Evolutionary conservation across 2,888 invertebrate genomes (phyloP).

Genomic region (Amiota communis): DNA sequence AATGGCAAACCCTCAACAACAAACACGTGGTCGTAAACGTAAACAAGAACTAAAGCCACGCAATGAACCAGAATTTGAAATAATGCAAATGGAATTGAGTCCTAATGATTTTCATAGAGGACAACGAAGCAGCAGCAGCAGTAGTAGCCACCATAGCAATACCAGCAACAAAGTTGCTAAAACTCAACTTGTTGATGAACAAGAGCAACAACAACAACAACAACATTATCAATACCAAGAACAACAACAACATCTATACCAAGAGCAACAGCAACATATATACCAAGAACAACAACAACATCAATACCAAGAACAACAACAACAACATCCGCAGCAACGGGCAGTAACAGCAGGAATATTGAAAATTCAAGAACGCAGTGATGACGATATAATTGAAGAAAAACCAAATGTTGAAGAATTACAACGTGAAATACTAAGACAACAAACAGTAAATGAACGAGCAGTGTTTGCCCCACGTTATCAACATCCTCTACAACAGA

Average conservation of each 20-base stretch:
- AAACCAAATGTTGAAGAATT: constrained; percentile 20
- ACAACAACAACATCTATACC: too few species aligned
- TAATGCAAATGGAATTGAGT: not conserved
- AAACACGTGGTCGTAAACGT: constrained; percentile 48
- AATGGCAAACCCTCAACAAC: not conserved
- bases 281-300: too few species aligned
- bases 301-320: not conserved
- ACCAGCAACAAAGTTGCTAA: not conserved
- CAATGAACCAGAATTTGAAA: constrained; percentile 24
- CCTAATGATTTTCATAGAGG: not conserved
- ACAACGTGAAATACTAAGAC: constrained; percentile 1
- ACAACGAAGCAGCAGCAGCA: not conserved
- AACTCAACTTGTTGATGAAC: too few species aligned
- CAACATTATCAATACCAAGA: not conserved
- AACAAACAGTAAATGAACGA: not conserved
- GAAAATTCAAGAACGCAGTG: too few species aligned
- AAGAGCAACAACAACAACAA: too few species aligned
- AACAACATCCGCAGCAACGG: too few species aligned
- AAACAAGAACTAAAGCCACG: constrained; percentile 54
- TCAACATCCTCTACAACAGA: constrained; percentile 14
- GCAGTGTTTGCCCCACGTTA: not conserved
- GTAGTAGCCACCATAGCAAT: not conserved
- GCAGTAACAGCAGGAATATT: too few species aligned
- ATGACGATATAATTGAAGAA: too few species aligned
- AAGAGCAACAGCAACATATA: too few species aligned